Evolutionary conservation across 1,140 invertebrate genomes (phyloP), one percentile per base, ranked within the genome.

Genomic region (Bacillus rossius): DNA sequence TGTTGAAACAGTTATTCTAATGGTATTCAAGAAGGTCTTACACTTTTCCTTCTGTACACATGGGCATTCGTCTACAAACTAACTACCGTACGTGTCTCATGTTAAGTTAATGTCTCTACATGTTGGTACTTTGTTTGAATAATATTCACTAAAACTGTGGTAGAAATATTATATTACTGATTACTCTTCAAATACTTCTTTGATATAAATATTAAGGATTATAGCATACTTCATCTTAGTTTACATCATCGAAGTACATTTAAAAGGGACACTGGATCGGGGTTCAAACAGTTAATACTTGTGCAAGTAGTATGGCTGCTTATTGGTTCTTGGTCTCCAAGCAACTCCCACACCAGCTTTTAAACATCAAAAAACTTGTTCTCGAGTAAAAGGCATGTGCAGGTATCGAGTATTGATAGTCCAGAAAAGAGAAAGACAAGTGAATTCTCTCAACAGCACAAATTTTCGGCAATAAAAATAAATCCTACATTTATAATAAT

Each of bases 41-140:
- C 3, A 49, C 23, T 25, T 49, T 49, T 14, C 20, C 47, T 22
- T 49, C 22, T 25, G 26, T 49, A 49, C 47, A 26, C 8, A 22
- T 49, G 20, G 25, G 20, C 47, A 49, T 13, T 49, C n/a, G n/a
- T 26, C 47, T 49, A 49, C 26, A 49, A 49, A 49, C 47, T 49
- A 49, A 22, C 29, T 34, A 34, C 29, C 4, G 29, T 34, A 34
- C 29, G 29, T 34, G 29, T 34, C 29, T 34, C 29, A 50, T 51
- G 37, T 57, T 42, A 25, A 53, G 42, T 59, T 34, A 26, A 53
- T 59, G 19, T 59, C 52, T 59, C 40, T 48, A 53, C 54, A 59
- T 38, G 52, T 81, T 82, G 80, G 80, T 82, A 82, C 79, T 73
- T 80, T 77, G 68, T 78, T 81, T 79, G 77, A 81, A 80, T 81